Evolutionary conservation across 2,113 vertebrate species (phyloP), one percentile per base, ranked within the genome.

Genomic region (Deroptyus accipitrinus): DNA sequence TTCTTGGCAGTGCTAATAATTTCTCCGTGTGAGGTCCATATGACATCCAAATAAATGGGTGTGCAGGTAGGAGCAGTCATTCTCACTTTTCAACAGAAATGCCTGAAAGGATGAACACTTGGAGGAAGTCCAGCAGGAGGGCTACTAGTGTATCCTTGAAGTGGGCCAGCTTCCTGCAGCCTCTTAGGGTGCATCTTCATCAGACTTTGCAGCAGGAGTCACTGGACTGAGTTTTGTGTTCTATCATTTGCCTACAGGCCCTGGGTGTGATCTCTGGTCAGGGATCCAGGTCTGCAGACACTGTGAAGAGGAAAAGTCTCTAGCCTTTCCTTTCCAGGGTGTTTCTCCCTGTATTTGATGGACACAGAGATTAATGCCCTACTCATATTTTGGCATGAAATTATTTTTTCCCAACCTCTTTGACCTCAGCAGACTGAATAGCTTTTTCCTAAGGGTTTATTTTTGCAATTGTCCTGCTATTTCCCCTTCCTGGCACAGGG

Each of bases 401-500:
- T 62, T 51, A 31, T 69, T 73, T 83, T 82, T 35, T 17, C 16
- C 41, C 35, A 73, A 24, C 30, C 23, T 68, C 64, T 90, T 33
- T 39, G 42, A 91, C 28, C 44, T 90, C 15, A 44, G 78, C 76
- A 28, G 17, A 24, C 44, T 52, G 33, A 73, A 80, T 6, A 80
- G 19, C 41, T 86, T 91, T 85, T 88, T n/a, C 70, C 52, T 86
- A 77, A 42, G 69, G 72, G 72, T 88, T 95, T 94, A 83, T 93
- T 88, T 95, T 89, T 89, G 51, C 44, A 64, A 17, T 57, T 63
- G 73, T 91, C n/a, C 76, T 90, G 76, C 64, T 88, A 48, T 86
- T 94, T 93, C 83, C 86, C 80, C 16, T 90, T 83, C 80, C 88
- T 81, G 46, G 25, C 42, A 30, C 13, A 14, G 86, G n/a, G 51